Evolutionary conservation across 2,888 invertebrate species (phyloP), one percentile per base, ranked within the genome.

Genomic region (Brachyptera risi): DNA sequence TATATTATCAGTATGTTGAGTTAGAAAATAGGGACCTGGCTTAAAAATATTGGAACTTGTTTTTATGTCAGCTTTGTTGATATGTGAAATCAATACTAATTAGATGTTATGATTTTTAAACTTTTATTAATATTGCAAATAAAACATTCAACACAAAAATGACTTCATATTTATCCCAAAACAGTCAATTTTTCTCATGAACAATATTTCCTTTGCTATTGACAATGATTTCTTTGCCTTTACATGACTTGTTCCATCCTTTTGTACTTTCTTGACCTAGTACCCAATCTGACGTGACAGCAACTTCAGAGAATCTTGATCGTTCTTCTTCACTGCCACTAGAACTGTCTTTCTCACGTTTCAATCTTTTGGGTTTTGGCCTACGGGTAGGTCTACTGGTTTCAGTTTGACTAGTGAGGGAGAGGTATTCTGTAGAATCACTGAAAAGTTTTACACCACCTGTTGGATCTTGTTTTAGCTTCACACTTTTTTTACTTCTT

Each of bases 281-380:
- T 21, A 54, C 54, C 54, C 54, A 54, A 19, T 35, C 19, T 19
- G 54, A 21, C 15, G 54, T 37, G 2, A 54, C 54, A 21, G 54
- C 54, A 13, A 21, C 54, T 11, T 54, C 35, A 11, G 54, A 15
- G 17, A 54, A 35, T 17, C 37, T 35, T 15, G 19, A 11, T 21
- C 31, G 5, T 51, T 51, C 51, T 9, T 27, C 9, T 27, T 51
- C 51, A 17, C 51, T 51, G 17, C 31, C 51, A 51, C 51, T 51
- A 3, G 51, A 51, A 19, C 11, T 35, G 2, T 49, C 4, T 23
- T 49, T 49, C 24, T 24, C 24, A 11, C 26, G 5, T 24, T 49
- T 49, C 7, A 23, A 24, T 26, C n/a, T 49, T 17, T 9, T 15
- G 11, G 21, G 15, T 3, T 17, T 23, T 19, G n/a, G 3, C 3